phyloP scores from a whole-genome alignment of 1,140 invertebrate genomes.

The Nasonia giraulti region DNA sequence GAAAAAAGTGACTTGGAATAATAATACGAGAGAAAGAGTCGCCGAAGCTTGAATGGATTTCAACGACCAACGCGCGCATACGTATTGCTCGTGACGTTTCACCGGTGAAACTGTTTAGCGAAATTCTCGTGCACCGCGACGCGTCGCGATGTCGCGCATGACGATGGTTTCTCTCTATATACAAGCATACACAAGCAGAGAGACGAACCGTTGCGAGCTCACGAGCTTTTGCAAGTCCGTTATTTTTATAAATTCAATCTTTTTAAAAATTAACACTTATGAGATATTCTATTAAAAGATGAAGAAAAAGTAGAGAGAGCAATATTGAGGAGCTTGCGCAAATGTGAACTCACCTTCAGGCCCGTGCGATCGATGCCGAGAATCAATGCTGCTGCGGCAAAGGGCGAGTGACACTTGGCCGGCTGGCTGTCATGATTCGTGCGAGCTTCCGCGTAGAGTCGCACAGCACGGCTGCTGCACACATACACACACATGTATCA shows the following conservation, averaged over 20 bases:
- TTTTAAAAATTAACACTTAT: no score
- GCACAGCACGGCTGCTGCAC: background rate
- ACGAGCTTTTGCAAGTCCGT: background rate
- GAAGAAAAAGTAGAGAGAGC: background rate
- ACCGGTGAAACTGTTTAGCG: no score
- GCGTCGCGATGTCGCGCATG: background rate
- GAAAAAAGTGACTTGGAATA: background rate
- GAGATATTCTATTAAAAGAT: no score
- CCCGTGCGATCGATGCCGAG: constrained; percentile 29
- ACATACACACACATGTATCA: background rate
- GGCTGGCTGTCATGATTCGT: constrained; percentile 17
- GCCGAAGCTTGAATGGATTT: background rate
- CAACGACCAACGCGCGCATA: no score
- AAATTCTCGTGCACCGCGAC: background rate
- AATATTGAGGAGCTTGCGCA: background rate
- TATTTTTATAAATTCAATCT: background rate
- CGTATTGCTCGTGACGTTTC: no score
- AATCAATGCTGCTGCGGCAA: constrained; percentile 32
- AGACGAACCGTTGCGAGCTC: background rate
- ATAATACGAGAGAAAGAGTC: background rate
- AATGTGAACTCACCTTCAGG: constrained; percentile 21
- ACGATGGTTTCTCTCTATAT: background rate
- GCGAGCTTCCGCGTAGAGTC: background rate
- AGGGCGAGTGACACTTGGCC: constrained; percentile 38
- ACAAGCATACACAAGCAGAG: background rate